phyloP scores from a whole-genome alignment of 1,140 invertebrate species.

The Cephus cinctus region DNA sequence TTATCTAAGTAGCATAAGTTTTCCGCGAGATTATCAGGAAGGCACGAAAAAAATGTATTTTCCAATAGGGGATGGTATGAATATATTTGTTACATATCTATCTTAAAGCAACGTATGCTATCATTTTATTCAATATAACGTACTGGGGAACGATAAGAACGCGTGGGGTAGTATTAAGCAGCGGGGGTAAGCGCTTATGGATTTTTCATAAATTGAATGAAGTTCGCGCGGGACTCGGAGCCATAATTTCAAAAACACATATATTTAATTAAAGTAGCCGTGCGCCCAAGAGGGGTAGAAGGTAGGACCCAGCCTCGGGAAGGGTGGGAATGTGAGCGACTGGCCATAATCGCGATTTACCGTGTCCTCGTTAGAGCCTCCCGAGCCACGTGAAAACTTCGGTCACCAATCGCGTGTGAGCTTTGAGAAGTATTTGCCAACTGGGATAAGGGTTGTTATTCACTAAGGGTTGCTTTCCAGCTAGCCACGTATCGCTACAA shows the following conservation, averaged over 20 bases:
- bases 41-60: too few species aligned
- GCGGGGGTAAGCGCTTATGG: neutral
- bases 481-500: constrained; percentile 36
- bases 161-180: too few species aligned
- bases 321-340: too few species aligned
- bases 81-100: too few species aligned
- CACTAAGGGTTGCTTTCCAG: constrained; percentile 34
- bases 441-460: neutral
- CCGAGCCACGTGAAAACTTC: neutral
- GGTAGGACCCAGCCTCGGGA: too few species aligned
- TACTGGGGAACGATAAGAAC: too few species aligned
- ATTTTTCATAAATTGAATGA: constrained; percentile 8
- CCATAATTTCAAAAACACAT: constrained; percentile 12
- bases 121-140: too few species aligned
- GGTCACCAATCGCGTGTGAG: neutral
- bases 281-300: neutral
- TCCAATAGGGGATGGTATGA: too few species aligned
- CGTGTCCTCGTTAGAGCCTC: constrained; percentile 4
- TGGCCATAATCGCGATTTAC: constrained; percentile 9
- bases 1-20: too few species aligned
- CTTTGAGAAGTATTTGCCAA: neutral
- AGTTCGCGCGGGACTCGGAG: neutral
- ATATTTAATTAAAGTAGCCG: constrained; percentile 11
- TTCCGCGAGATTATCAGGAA: too few species aligned
- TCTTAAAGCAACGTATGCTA: too few species aligned